phyloP scores from a whole-genome alignment of 2,888 invertebrate species.

The Drosophila atroscutellata region DNA sequence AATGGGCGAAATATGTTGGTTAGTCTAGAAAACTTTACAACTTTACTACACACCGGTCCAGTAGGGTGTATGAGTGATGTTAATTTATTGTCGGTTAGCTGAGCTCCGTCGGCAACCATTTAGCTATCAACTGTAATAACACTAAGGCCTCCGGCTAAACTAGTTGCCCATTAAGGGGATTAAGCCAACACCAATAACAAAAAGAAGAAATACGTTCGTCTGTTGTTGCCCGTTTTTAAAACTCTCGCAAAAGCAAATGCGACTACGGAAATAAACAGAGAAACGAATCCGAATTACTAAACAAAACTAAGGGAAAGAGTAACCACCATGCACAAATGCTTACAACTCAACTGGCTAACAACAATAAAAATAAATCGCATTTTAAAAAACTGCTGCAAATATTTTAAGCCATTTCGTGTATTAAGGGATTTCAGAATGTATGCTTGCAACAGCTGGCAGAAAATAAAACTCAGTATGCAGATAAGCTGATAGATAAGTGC shows the following conservation, averaged over 20 bases:
- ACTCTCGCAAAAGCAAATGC: conserved; percentile 11
- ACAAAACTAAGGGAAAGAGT: neutral
- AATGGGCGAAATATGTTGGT: conserved; percentile 48
- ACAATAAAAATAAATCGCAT: conserved; percentile 24
- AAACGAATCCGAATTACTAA: conserved; percentile 13
- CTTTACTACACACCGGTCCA: conserved; percentile 8
- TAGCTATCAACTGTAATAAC: conserved; percentile 27
- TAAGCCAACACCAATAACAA: conserved; percentile 36
- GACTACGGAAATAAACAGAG: conserved; percentile 12
- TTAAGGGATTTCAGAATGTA: conserved; percentile 39
- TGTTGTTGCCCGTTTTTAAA: conserved; percentile 4
- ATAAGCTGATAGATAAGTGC: neutral
- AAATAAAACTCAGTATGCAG: neutral
- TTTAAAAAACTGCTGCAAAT: conserved; percentile 46
- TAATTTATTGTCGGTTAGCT: conserved; percentile 21
- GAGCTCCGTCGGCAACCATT: conserved; percentile 29
- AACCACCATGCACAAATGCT: neutral
- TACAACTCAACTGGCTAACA: neutral
- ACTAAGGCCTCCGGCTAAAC: conserved; percentile 17
- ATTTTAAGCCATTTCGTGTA: conserved; percentile 54
- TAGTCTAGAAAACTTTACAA: neutral
- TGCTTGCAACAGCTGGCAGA: neutral
- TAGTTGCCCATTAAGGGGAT: conserved; percentile 43
- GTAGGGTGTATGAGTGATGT: conserved; percentile 40
- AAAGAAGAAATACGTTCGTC: conserved; percentile 5